phyloP scores from a whole-genome alignment of 2,888 invertebrate genomes.

The Leptinotarsa peninsularis region DNA sequence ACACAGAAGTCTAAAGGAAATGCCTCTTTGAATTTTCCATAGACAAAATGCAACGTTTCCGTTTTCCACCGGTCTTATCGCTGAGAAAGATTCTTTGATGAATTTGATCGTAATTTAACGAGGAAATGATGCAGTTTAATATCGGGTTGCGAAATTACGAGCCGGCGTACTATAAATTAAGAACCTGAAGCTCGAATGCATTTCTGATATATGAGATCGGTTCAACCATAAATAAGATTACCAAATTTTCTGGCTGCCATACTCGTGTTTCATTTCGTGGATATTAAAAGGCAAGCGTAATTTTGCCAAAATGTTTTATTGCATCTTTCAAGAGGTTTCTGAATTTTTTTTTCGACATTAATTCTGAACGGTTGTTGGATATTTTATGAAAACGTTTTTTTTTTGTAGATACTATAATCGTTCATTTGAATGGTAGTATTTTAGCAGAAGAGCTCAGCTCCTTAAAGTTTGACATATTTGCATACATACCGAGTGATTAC shows the following conservation, averaged over 20 bases:
- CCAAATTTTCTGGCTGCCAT: constrained; percentile 32
- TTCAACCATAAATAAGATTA: constrained; percentile 41
- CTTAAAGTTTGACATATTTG: too few relatives aligned
- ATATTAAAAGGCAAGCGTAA: constrained; percentile 34
- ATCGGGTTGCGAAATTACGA: constrained; percentile 39
- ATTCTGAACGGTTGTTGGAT: not conserved
- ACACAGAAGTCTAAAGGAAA: not conserved
- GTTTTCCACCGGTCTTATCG: not conserved
- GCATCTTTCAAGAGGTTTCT: not conserved
- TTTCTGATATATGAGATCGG: constrained; percentile 37
- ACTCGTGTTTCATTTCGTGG: constrained; percentile 23
- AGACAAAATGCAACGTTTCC: not conserved
- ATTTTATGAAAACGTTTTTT: not conserved
- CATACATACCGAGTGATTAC: too few relatives aligned
- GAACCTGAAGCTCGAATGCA: constrained; percentile 35
- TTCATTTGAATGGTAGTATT: not conserved
- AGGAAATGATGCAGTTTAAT: constrained; percentile 36
- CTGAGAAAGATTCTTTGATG: constrained; percentile 5
- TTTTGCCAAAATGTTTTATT: constrained; percentile 31
- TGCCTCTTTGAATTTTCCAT: not conserved
- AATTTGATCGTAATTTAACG: constrained; percentile 35
- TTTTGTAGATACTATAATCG: constrained; percentile 1
- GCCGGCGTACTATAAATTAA: constrained; percentile 39
- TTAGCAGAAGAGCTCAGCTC: not conserved
- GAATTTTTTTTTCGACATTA: not conserved